A percentile compares a stretch with the other conserved stretches of the same genome.
phyloP scores from a whole-genome alignment of 2,113 vertebrate species.

The Sprattus sprattus region DNA sequence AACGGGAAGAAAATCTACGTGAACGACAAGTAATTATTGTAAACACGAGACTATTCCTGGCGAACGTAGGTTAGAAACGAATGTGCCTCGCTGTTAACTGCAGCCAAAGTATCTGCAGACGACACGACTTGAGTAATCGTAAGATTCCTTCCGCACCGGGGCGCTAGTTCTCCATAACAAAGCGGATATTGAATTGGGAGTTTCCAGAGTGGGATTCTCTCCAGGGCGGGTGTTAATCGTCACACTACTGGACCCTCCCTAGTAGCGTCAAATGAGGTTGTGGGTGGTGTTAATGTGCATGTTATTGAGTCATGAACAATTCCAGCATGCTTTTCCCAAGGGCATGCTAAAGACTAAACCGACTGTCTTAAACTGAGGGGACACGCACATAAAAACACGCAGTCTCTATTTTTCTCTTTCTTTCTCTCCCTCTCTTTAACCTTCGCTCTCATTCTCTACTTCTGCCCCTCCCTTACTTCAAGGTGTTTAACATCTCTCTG shows the following conservation, averaged over 20 bases:
- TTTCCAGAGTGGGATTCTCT: conserved; percentile 54
- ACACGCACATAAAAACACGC: too few relatives aligned
- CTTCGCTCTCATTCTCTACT: neutral
- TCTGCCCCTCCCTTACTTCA: neutral
- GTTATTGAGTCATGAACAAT: neutral
- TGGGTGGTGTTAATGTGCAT: conserved; percentile 1
- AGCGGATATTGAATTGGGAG: conserved; percentile 52
- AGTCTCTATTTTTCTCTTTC: neutral
- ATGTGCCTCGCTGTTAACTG: neutral
- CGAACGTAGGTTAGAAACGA: neutral
- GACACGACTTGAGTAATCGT: conserved; percentile 22
- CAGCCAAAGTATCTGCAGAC: neutral
- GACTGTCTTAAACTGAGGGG: neutral
- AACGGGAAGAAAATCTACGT: neutral
- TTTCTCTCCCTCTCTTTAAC: neutral
- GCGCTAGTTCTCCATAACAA: conserved; percentile 39
- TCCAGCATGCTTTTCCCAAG: neutral
- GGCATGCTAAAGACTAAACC: neutral
- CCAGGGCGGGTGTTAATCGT: conserved; percentile 34
- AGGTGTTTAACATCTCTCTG: neutral
- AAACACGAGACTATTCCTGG: neutral
- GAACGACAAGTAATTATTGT: neutral
- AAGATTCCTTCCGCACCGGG: conserved; percentile 59
- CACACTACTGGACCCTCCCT: conserved; percentile 33
- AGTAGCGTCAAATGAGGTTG: conserved; percentile 29